These are phyloP conservation scores for Oppia nitens DNA, from an alignment of 1,140 invertebrate genomes.

Conservation along the genomic window DNA sequence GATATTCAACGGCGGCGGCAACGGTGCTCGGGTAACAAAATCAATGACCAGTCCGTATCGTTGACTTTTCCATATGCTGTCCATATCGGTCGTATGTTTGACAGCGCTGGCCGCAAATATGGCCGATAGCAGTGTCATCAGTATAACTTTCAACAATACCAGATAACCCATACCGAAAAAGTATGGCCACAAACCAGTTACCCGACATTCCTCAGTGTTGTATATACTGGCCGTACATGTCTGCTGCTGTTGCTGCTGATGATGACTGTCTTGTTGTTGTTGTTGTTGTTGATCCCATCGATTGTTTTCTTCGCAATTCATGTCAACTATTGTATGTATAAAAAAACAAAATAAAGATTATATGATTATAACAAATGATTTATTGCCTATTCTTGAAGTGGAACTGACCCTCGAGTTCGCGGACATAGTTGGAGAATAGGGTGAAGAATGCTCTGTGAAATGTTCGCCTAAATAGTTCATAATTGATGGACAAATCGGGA, in stretches of 20 bases:
- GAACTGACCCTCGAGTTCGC: conserved; percentile 26
- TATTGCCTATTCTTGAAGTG: too few relatives aligned
- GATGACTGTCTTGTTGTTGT: too few relatives aligned
- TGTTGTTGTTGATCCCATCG: too few relatives aligned
- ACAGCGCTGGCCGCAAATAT: conserved; percentile 29
- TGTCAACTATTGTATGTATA: neutral
- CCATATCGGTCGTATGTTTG: conserved; percentile 26
- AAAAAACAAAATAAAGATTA: too few relatives aligned
- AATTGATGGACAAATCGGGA: conserved; percentile 28
- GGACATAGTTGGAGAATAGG: conserved; percentile 31
- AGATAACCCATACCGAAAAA: conserved; percentile 30
- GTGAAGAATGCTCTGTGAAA: conserved; percentile 29
- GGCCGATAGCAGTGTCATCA: conserved; percentile 31
- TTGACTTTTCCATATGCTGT: conserved; percentile 33
- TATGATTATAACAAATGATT: too few relatives aligned
- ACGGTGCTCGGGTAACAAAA: conserved; percentile 27
- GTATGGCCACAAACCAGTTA: conserved; percentile 28
- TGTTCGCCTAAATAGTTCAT: conserved; percentile 25
- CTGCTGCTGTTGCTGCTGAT: neutral
- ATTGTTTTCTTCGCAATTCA: too few relatives aligned
- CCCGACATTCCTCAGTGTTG: conserved; percentile 23
- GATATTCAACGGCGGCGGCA: conserved; percentile 27
- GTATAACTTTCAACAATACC: conserved; percentile 30
- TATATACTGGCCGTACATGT: neutral
- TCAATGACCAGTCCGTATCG: conserved; percentile 31